Evolutionary conservation across 2,113 vertebrate genomes (phyloP).

Genomic region (Nematolebias whitei): DNA sequence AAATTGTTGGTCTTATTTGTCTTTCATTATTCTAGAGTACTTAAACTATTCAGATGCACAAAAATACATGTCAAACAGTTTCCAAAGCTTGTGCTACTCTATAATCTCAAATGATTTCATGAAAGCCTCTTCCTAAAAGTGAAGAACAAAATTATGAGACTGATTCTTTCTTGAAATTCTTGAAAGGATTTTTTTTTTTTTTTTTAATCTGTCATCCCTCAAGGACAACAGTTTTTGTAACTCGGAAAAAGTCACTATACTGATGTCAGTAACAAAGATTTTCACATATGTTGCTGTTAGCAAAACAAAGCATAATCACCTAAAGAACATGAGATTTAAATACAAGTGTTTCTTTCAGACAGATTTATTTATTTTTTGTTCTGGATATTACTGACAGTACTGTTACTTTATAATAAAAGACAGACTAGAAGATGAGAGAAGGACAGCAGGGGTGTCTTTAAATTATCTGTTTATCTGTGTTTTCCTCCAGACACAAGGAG

Average conservation of each 20-base stretch:
- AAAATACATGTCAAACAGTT: too few relatives aligned
- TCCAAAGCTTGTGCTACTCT: slow-evolving; percentile 30
- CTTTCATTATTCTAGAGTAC: background rate
- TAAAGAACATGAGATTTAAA: slow-evolving; percentile 56
- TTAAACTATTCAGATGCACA: slow-evolving; percentile 22
- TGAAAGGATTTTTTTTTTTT: slow-evolving; percentile 42
- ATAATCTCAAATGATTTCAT: slow-evolving; percentile 33
- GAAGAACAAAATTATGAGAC: slow-evolving; percentile 29
- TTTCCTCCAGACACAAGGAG: slow-evolving; percentile 55
- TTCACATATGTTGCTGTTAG: slow-evolving; percentile 29
- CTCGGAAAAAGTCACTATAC: too few relatives aligned
- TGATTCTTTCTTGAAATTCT: too few relatives aligned
- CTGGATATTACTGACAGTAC: slow-evolving; percentile 44
- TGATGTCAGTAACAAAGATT: slow-evolving; percentile 50
- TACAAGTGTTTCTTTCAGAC: slow-evolving; percentile 44
- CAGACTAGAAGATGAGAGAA: slow-evolving; percentile 48
- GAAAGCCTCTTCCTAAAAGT: slow-evolving; percentile 32
- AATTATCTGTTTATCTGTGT: slow-evolving; percentile 78
- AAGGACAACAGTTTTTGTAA: too few relatives aligned
- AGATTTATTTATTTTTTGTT: background rate
- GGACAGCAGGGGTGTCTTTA: slow-evolving; percentile 51
- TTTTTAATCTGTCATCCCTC: slow-evolving; percentile 36
- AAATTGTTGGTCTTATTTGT: background rate
- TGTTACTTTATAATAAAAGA: slow-evolving; percentile 49
- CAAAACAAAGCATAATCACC: slow-evolving; percentile 60